A percentile compares a stretch with the other conserved stretches of the same genome.
Conservation (phyloP, 2,797 vertebrate genomes). For the Margarornis squamiger region DNA sequence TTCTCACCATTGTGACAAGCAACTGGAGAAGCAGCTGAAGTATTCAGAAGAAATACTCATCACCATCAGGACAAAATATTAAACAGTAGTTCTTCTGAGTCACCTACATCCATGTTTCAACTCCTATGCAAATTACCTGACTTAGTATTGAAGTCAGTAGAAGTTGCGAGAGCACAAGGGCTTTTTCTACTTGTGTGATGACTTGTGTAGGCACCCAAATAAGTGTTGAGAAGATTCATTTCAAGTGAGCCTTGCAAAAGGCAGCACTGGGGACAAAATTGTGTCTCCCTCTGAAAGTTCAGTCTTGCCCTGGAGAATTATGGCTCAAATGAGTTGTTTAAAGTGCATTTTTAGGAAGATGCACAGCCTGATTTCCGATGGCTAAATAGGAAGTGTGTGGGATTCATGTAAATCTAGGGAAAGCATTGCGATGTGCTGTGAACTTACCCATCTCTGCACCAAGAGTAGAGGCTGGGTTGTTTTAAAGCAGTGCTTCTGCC, state of each 20-base stretch:
- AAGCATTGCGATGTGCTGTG: neutral
- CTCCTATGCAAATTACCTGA: neutral
- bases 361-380: neutral
- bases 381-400: neutral
- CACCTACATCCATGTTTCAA: neutral
- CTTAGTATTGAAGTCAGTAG: neutral
- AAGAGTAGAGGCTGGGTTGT: neutral
- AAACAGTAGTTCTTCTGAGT: neutral
- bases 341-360: neutral
- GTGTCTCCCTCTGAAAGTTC: neutral
- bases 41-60: neutral
- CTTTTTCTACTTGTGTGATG: neutral
- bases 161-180: neutral
- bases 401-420: neutral
- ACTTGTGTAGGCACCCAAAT: neutral
- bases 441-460: neutral
- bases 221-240: neutral
- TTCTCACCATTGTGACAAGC: neutral
- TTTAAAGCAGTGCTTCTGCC: neutral
- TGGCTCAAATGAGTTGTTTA: rapidly evolving
- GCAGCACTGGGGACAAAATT: neutral
- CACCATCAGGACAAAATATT: neutral
- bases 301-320: neutral
- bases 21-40: neutral
- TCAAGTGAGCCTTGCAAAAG: neutral